Conservation (phyloP, 2,888 invertebrate species). For the Neocrepidodera transversa region DNA sequence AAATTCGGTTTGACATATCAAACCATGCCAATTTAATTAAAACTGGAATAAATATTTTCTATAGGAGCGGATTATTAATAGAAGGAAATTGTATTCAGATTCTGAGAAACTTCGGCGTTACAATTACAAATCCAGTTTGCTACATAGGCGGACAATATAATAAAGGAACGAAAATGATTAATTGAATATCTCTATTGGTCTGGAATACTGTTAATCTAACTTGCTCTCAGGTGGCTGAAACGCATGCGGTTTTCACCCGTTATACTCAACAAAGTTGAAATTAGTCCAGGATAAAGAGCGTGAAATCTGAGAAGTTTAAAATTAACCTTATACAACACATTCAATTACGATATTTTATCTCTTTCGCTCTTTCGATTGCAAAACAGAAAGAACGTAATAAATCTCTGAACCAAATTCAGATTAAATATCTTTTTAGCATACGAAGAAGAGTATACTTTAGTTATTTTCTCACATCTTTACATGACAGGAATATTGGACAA, state of each 20-base stretch:
- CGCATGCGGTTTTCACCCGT: conserved; percentile 29
- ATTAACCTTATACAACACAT: too few species aligned
- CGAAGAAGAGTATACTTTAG: too few species aligned
- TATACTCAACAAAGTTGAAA: not conserved
- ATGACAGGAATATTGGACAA: too few species aligned
- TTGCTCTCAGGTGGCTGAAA: conserved; percentile 36
- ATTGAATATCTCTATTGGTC: conserved; percentile 37
- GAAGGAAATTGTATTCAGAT: conserved; percentile 27
- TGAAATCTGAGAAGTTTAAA: not conserved
- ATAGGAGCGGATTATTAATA: conserved; percentile 23
- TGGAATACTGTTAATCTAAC: conserved; percentile 34
- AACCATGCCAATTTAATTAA: conserved; percentile 12
- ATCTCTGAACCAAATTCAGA: too few species aligned
- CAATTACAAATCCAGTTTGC: conserved; percentile 31
- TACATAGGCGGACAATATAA: conserved; percentile 28
- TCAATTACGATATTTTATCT: too few species aligned
- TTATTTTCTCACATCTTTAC: too few species aligned
- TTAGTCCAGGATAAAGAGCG: not conserved
- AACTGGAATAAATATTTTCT: conserved; percentile 24
- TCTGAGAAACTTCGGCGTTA: conserved; percentile 24
- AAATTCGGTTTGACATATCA: conserved; percentile 23
- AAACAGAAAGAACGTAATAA: too few species aligned
- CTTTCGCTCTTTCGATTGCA: too few species aligned
- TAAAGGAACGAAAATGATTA: conserved; percentile 35
- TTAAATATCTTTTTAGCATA: too few species aligned